Evolutionary conservation across 2,113 vertebrate species (phyloP).

Genomic region (Bombycilla garrulus): DNA sequence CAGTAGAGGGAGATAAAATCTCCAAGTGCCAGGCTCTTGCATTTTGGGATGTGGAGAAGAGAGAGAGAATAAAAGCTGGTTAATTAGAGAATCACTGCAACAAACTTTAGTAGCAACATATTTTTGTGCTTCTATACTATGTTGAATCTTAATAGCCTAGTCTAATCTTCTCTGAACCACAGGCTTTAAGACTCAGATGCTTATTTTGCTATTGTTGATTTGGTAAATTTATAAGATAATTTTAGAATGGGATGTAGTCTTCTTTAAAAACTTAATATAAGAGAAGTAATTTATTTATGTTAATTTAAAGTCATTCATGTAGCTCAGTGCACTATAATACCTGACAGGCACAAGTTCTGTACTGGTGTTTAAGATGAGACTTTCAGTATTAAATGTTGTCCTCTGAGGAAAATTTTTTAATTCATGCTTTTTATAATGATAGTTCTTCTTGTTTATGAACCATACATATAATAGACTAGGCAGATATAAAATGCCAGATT

Average conservation of each 20-base stretch:
- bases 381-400: not conserved
- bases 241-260: not conserved
- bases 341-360: accelerated
- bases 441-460: not conserved
- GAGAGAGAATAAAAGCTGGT: not conserved
- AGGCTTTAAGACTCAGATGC: not conserved
- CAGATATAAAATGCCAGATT: constrained; percentile 7
- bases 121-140: not conserved
- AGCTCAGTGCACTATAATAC: not conserved
- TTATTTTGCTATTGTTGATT: not conserved
- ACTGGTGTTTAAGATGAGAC: not conserved
- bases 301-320: not conserved
- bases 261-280: not conserved
- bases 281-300: not conserved
- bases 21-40: not conserved
- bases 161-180: not conserved
- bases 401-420: not conserved
- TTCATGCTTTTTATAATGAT: not conserved
- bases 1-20: not conserved
- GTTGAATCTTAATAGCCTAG: not conserved
- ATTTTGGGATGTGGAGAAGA: not conserved
- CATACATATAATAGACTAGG: not conserved
- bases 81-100: not conserved
- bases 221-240: not conserved
- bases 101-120: not conserved